Conservation (phyloP, 2,888 invertebrate species). For the Fabriciana adippe region DNA sequence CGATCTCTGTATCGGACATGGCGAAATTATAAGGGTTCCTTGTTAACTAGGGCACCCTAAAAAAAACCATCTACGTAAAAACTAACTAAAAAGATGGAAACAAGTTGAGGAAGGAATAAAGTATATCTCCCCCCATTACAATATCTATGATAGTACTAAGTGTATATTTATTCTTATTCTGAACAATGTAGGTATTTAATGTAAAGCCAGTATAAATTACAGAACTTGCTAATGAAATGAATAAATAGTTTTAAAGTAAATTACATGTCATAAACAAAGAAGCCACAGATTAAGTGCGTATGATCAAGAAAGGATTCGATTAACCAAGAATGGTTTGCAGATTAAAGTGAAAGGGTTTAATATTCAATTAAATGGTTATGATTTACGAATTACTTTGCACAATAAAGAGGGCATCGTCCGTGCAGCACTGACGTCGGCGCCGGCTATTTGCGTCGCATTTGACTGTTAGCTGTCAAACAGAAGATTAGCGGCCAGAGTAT, state of each 20-base stretch:
- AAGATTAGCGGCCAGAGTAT: slow-evolving; percentile 56
- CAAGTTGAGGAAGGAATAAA: too few species aligned
- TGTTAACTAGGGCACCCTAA: too few species aligned
- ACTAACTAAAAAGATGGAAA: too few species aligned
- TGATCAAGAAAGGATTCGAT: slow-evolving; percentile 14
- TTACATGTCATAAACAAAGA: slow-evolving; percentile 7
- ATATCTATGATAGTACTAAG: too few species aligned
- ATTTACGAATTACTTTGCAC: slow-evolving; percentile 40
- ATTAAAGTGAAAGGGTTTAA: neutral
- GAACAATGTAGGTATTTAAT: too few species aligned
- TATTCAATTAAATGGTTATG: slow-evolving; percentile 24
- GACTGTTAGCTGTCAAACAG: slow-evolving; percentile 66
- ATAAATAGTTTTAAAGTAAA: neutral
- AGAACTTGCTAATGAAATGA: neutral
- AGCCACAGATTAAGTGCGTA: slow-evolving; percentile 1
- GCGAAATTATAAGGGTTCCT: too few species aligned
- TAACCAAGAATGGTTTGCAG: slow-evolving; percentile 1
- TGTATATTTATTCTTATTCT: too few species aligned
- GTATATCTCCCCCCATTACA: too few species aligned
- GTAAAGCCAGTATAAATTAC: neutral
- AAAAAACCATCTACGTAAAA: too few species aligned
- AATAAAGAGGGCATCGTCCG: slow-evolving; percentile 62
- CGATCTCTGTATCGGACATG: too few species aligned
- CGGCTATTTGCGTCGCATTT: slow-evolving; percentile 64
- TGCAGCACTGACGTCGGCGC: slow-evolving; percentile 58